phyloP scores from a whole-genome alignment of 2,888 invertebrate species.

The Cloeon dipterum region DNA sequence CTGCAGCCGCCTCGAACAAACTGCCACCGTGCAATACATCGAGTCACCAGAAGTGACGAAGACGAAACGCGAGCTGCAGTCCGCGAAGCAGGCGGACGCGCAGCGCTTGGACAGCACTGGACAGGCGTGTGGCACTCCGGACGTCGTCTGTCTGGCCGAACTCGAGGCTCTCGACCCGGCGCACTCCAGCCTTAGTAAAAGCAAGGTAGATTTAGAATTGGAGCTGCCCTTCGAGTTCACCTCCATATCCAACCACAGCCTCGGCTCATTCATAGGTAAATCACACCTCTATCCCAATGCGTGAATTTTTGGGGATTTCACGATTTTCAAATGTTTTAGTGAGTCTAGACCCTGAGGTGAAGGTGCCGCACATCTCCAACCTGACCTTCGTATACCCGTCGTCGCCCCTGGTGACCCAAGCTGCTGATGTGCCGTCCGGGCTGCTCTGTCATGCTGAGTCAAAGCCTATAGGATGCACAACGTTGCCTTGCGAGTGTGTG shows the following conservation, averaged over 20 bases:
- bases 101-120: neutral
- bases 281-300: too few relatives aligned
- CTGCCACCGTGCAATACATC: conserved; percentile 3
- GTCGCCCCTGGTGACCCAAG: conserved; percentile 54
- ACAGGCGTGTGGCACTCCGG: conserved; percentile 7
- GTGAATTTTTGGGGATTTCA: too few relatives aligned
- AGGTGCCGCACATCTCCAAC: conserved; percentile 39
- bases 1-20: conserved; percentile 9
- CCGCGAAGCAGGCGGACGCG: neutral
- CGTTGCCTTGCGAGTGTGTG: conserved; percentile 36
- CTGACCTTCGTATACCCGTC: conserved; percentile 53
- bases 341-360: too few relatives aligned
- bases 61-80: neutral
- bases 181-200: conserved; percentile 24
- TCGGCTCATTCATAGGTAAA: too few relatives aligned
- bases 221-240: conserved; percentile 42
- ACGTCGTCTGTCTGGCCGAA: conserved; percentile 31
- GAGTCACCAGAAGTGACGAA: neutral
- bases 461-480: conserved; percentile 4
- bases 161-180: conserved; percentile 23
- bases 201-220: conserved; percentile 27
- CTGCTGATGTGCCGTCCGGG: conserved; percentile 23
- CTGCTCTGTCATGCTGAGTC: conserved; percentile 11
- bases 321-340: too few relatives aligned
- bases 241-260: neutral